A percentile compares a stretch with the other conserved stretches of the same genome.
Conservation (phyloP, 2,113 vertebrate species). For the Poicephalus meyeri region DNA sequence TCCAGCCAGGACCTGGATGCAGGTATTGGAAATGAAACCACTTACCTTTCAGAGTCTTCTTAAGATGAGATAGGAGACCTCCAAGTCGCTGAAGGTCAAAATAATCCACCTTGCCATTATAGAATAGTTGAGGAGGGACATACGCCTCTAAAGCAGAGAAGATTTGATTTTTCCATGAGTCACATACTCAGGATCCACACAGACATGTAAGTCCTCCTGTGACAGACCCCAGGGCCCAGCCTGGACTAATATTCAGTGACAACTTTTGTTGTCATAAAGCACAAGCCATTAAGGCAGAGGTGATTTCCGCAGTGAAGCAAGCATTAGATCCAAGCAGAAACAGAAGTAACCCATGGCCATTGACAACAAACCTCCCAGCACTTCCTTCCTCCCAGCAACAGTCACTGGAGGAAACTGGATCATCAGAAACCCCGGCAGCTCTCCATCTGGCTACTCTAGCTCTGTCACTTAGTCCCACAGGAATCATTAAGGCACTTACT, state of each 20-base stretch:
- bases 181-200: background rate
- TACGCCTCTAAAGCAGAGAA: conserved; percentile 83
- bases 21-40: background rate
- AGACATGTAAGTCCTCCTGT: background rate
- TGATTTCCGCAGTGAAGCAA: background rate
- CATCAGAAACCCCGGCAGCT: background rate
- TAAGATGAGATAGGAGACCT: conserved; percentile 95
- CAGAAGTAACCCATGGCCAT: background rate
- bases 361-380: background rate
- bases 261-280: background rate
- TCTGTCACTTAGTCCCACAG: background rate
- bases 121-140: conserved; percentile 95
- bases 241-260: background rate
- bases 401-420: background rate
- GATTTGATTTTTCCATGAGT: background rate
- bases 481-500: background rate
- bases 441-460: background rate
- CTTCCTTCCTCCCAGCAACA: background rate
- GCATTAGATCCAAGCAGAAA: background rate
- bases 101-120: conserved; percentile 98
- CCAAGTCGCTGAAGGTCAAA: conserved; percentile 96
- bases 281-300: background rate
- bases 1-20: background rate
- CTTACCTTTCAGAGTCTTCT: conserved; percentile 93
- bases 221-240: background rate